Conservation (phyloP, 2,797 vertebrate species). For the Esox lucius region DNA sequence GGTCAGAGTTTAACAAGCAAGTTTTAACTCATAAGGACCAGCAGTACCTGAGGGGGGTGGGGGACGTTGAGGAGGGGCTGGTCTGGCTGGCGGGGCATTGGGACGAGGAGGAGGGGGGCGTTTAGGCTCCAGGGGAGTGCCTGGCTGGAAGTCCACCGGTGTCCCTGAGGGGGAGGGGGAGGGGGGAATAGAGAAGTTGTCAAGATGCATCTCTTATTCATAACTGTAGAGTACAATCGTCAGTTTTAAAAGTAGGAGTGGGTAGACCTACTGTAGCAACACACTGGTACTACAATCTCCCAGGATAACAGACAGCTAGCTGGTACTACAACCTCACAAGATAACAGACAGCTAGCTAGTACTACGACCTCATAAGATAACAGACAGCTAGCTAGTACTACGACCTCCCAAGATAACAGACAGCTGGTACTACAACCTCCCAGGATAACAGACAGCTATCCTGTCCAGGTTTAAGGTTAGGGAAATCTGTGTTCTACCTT, state of each 20-base stretch:
- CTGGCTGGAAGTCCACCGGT: conserved; percentile 78
- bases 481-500: conserved; percentile 62
- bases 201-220: too few relatives aligned
- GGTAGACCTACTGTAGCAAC: background rate
- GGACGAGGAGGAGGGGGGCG: conserved; percentile 92
- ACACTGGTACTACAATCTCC: background rate
- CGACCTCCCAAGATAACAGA: too few relatives aligned
- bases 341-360: conserved; percentile 16
- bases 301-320: background rate
- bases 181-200: background rate
- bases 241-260: too few relatives aligned
- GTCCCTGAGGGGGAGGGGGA: conserved; percentile 38
- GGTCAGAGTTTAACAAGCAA: too few relatives aligned
- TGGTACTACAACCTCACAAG: too few relatives aligned
- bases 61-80: conserved; percentile 92
- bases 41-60: conserved; percentile 92
- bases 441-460: too few relatives aligned
- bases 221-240: too few relatives aligned
- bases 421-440: too few relatives aligned
- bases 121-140: conserved; percentile 84
- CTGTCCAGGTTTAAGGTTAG: too few relatives aligned
- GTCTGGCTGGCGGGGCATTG: conserved; percentile 87
- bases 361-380: too few relatives aligned
- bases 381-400: too few relatives aligned
- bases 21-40: background rate